These are phyloP conservation scores for Entomobrya proxima DNA, from an alignment of 2,888 invertebrate genomes.

Conservation along the genomic window DNA sequence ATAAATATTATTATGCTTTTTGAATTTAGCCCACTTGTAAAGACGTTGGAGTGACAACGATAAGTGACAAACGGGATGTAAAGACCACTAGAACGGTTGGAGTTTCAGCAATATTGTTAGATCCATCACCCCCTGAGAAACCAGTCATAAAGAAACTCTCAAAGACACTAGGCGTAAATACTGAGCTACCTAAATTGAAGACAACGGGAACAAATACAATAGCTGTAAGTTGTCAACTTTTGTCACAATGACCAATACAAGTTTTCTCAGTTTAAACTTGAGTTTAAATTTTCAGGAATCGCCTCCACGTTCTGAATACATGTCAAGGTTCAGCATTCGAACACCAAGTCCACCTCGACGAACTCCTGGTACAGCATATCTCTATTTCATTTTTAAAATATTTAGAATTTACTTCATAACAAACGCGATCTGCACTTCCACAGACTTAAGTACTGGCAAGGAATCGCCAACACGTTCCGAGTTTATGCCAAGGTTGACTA, in stretches of 20 bases:
- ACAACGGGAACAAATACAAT: slow-evolving; percentile 63
- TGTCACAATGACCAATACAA: not conserved
- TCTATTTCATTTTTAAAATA: not conserved
- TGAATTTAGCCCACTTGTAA: slow-evolving; percentile 66
- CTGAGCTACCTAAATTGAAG: slow-evolving; percentile 50
- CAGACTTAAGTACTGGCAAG: too few species aligned
- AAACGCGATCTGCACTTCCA: too few species aligned
- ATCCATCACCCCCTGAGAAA: slow-evolving; percentile 22
- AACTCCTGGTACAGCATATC: not conserved
- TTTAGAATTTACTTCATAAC: too few species aligned
- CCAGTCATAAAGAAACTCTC: slow-evolving; percentile 21
- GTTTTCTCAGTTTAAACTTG: not conserved
- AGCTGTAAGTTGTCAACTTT: not conserved
- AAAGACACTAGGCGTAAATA: slow-evolving; percentile 59
- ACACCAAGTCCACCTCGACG: slow-evolving; percentile 19
- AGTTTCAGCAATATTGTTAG: slow-evolving; percentile 34
- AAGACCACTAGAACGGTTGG: slow-evolving; percentile 64
- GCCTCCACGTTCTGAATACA: not conserved
- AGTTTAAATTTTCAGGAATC: slow-evolving; percentile 9
- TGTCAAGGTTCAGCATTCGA: slow-evolving; percentile 40
- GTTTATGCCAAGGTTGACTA: too few species aligned
- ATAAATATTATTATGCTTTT: not conserved
- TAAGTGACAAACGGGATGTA: slow-evolving; percentile 31
- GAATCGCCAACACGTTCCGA: too few species aligned
- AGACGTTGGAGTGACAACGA: slow-evolving; percentile 60